Evolutionary conservation across 1,140 invertebrate genomes (phyloP), one percentile per base, ranked within the genome.

Genomic region (Rhopalosiphum maidis): DNA sequence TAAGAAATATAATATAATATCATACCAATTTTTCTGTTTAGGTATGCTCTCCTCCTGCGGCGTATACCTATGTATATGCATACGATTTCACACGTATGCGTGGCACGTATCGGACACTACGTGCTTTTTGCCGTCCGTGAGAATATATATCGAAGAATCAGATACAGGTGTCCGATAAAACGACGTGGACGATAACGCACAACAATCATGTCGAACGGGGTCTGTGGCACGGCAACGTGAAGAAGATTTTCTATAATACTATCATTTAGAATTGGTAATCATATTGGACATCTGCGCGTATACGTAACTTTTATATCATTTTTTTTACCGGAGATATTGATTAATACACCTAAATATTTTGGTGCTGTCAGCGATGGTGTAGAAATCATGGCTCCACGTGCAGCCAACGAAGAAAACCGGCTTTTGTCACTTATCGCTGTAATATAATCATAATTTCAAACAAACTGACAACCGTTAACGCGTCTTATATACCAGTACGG

Each of bases 131-230:
- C 23, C 55, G 89, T 90, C 55, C 89, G 89, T 90, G 89, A 90
- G 89, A 90, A 90, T 88, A 88, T 51, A 43, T 90, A 60, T 43
- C 54, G 54, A 6, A 41, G 25, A 21, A 55, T 89, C 51, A 89
- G 88, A 89, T 89, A 89, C 88, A 89, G 88, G 88, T 89, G 88
- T 89, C 88, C 88, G 88, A 89, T 55, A 37, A 37, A 89, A 68
- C 11, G 25, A 90, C 89, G 51, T 55, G 23, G 35, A 89, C 35
- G 54, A 89, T 55, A 89, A 54, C 5, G 60, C 60, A 77, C 30
- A n/a, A n/a, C 35, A 37, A 25, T 54, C n/a, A 54, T 54, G 87
- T 54, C 48, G 87, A n/a, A 89, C 87, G 21, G 87, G n/a, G 48
- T 89, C 22, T 35, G 37, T 4, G 48, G 23, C 41, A 22, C 23